phyloP scores from a whole-genome alignment of 2,113 vertebrate species.

The Clarias macrocephalus region DNA sequence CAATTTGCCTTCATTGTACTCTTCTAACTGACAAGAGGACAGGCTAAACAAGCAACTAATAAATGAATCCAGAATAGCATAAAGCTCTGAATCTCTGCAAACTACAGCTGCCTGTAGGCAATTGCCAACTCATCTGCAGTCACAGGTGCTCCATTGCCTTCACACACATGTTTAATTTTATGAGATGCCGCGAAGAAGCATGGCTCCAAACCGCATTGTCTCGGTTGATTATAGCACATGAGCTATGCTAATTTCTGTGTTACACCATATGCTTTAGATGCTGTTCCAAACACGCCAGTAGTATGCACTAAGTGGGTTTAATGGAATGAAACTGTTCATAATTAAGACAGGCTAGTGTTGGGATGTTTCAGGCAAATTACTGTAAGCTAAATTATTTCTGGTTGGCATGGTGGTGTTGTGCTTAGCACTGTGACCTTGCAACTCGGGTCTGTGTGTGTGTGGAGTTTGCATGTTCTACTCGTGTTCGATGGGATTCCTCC shows the following conservation, averaged over 20 bases:
- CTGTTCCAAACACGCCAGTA: background rate
- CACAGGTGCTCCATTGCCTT: conserved; percentile 37
- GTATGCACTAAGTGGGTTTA: background rate
- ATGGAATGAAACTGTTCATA: conserved; percentile 3
- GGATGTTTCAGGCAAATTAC: background rate
- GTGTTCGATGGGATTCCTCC: too few relatives aligned
- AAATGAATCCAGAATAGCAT: conserved; percentile 45
- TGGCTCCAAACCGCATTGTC: conserved; percentile 33
- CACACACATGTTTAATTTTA: conserved; percentile 65
- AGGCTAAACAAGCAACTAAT: conserved; percentile 25
- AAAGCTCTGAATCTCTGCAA: conserved; percentile 42
- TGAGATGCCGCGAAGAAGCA: conserved; percentile 55
- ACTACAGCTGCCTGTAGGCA: conserved; percentile 51
- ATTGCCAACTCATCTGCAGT: conserved; percentile 62
- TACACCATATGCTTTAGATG: background rate
- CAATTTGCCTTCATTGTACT: too few relatives aligned
- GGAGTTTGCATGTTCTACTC: too few relatives aligned
- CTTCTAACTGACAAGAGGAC: conserved; percentile 13
- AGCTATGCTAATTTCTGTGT: conserved; percentile 34
- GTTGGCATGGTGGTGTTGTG: too few relatives aligned
- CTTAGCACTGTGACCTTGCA: too few relatives aligned
- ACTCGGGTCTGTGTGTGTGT: too few relatives aligned
- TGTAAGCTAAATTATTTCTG: background rate
- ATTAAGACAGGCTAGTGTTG: background rate
- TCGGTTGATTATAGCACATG: conserved; percentile 53